Conservation (phyloP, 2,888 invertebrate species). For the Tholera decimalis region DNA sequence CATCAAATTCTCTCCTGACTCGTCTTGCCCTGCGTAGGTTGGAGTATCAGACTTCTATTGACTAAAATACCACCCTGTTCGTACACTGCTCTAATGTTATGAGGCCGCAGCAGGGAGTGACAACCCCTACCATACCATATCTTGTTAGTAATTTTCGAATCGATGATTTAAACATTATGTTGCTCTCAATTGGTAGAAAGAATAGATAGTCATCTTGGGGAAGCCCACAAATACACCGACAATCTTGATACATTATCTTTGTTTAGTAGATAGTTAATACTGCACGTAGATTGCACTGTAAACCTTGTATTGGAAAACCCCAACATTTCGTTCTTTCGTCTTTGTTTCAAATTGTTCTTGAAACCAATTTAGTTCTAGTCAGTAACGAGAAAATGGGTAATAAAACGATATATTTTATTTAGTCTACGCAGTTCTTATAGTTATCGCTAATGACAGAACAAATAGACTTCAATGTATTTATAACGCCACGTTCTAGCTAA, state of each 20-base stretch:
- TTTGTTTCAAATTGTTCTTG: conserved; percentile 19
- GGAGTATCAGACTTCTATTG: too few species aligned
- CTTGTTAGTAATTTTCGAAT: too few species aligned
- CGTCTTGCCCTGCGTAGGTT: too few species aligned
- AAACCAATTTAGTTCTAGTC: conserved; percentile 15
- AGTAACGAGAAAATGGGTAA: conserved; percentile 5
- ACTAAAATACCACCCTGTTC: too few species aligned
- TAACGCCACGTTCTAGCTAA: conserved; percentile 13
- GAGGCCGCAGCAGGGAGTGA: too few species aligned
- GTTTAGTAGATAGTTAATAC: conserved; percentile 14
- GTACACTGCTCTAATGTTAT: too few species aligned
- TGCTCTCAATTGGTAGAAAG: too few species aligned
- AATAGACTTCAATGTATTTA: conserved; percentile 24
- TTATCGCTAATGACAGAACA: conserved; percentile 23
- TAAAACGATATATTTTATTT: conserved; percentile 7
- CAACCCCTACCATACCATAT: too few species aligned
- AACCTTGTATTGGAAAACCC: conserved; percentile 24
- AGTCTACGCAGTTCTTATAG: conserved; percentile 28
- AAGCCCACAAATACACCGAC: conserved; percentile 21
- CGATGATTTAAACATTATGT: too few species aligned
- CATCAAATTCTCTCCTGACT: too few species aligned
- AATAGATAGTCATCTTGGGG: background rate
- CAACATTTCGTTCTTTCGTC: conserved; percentile 2
- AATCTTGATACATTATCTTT: conserved; percentile 35
- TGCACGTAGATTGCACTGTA: conserved; percentile 9